Evolutionary conservation across 2,888 invertebrate species (phyloP).

Genomic region (Tigriopus californicus): DNA sequence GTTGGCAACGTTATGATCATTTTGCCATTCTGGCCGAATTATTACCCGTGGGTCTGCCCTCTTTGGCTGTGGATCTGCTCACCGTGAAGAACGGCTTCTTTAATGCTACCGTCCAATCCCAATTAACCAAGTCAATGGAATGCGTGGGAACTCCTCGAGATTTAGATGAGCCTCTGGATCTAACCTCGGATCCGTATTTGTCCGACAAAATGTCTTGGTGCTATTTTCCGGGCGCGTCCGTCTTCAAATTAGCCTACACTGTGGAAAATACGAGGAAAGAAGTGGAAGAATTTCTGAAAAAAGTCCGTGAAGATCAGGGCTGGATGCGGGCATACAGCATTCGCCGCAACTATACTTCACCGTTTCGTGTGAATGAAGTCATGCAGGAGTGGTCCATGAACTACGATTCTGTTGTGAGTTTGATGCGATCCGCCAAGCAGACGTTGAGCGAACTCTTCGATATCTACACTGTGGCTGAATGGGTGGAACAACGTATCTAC

Average conservation of each 20-base stretch:
- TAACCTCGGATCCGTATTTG: conserved; percentile 40
- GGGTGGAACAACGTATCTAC: conserved; percentile 45
- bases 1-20: conserved; percentile 28
- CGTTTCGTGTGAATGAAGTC: conserved; percentile 33
- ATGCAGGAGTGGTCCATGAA: conserved; percentile 16
- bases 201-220: conserved; percentile 42
- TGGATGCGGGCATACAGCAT: conserved; percentile 54
- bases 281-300: conserved; percentile 25
- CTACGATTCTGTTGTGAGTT: neutral
- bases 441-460: conserved; percentile 33
- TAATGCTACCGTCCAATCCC: conserved; percentile 23
- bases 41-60: conserved; percentile 24
- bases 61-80: conserved; percentile 22
- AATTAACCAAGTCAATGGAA: neutral
- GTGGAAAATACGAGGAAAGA: conserved; percentile 29
- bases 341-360: conserved; percentile 39
- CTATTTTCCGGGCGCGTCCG: conserved; percentile 41
- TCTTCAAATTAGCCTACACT: conserved; percentile 33
- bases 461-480: conserved; percentile 38
- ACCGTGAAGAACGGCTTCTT: conserved; percentile 37
- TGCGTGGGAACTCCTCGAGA: neutral
- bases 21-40: conserved; percentile 25
- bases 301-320: conserved; percentile 29
- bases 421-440: conserved; percentile 37
- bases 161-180: conserved; percentile 23